Percentiles rank a stretch among this genome's conserved stretches.
These are phyloP conservation scores for Oegoconia quadripuncta DNA, from an alignment of 2,888 invertebrate species.

Conservation along the genomic window DNA sequence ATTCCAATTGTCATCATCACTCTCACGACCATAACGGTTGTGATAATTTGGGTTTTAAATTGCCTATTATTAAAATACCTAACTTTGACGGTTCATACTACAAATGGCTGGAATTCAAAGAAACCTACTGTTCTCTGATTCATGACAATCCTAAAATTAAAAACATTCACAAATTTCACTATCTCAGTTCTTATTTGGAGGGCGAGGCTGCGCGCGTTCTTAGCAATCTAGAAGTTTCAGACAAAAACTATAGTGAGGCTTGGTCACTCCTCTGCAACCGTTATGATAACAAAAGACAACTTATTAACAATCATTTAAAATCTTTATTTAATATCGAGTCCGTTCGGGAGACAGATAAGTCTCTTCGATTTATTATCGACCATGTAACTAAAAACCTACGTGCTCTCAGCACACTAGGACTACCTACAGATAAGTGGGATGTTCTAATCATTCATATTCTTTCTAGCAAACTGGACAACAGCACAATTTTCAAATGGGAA, in stretches of 20 bases:
- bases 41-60: slow-evolving; percentile 12
- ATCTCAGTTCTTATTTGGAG: slow-evolving; percentile 23
- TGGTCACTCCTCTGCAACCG: slow-evolving; percentile 25
- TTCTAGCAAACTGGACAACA: not conserved
- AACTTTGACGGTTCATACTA: slow-evolving; percentile 22
- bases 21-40: too few relatives aligned
- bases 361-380: slow-evolving; percentile 22
- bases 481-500: slow-evolving; percentile 1
- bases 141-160: slow-evolving; percentile 18
- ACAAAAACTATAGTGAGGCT: slow-evolving; percentile 21
- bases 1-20: not conserved
- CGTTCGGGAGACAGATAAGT: slow-evolving; percentile 21
- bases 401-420: slow-evolving; percentile 17
- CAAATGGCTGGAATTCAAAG: slow-evolving; percentile 25
- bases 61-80: slow-evolving; percentile 19
- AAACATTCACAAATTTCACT: slow-evolving; percentile 25
- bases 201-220: slow-evolving; percentile 23
- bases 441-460: slow-evolving; percentile 4
- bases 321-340: slow-evolving; percentile 22
- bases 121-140: slow-evolving; percentile 19
- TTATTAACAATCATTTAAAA: slow-evolving; percentile 26
- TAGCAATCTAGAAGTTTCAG: slow-evolving; percentile 19
- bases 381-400: slow-evolving; percentile 25
- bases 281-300: slow-evolving; percentile 21
- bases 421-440: slow-evolving; percentile 18